Conservation (phyloP, 1,140 invertebrate genomes). For the Bombus polaris region DNA sequence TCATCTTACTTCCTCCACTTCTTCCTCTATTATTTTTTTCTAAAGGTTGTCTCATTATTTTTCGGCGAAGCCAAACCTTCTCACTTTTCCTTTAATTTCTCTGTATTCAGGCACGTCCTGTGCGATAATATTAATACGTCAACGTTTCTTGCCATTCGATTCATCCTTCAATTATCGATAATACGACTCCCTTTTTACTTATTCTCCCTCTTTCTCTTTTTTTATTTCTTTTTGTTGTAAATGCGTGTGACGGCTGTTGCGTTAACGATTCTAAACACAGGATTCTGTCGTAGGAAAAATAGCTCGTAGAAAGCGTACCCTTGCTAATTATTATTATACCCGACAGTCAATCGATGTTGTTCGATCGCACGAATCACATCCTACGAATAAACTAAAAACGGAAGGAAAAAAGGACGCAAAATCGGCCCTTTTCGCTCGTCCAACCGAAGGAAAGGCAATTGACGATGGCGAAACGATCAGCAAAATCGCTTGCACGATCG, state of each 20-base stretch:
- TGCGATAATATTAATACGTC: slow-evolving; percentile 36
- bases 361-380: background rate
- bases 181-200: slow-evolving; percentile 2
- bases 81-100: slow-evolving; percentile 33
- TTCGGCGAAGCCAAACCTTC: slow-evolving; percentile 59
- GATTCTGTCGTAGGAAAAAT: slow-evolving; percentile 45
- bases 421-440: background rate
- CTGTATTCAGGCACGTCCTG: slow-evolving; percentile 67
- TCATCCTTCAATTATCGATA: background rate
- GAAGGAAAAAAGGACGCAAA: background rate
- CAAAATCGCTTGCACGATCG: slow-evolving; percentile 3
- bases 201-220: no score
- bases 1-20: background rate
- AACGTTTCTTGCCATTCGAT: slow-evolving; percentile 39
- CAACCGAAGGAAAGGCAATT: background rate
- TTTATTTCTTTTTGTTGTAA: background rate
- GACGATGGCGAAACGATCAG: slow-evolving; percentile 8
- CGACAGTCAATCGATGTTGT: slow-evolving; percentile 12
- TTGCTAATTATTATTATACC: slow-evolving; percentile 28
- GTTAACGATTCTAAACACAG: slow-evolving; percentile 46
- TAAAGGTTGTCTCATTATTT: slow-evolving; percentile 31
- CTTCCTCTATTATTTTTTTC: background rate
- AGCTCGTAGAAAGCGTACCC: slow-evolving; percentile 47
- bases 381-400: slow-evolving; percentile 8
- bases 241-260: slow-evolving; percentile 36